Base-by-base conservation (phyloP, 2,888 invertebrate genomes). In the Glaucopsyche alexis region DNA sequence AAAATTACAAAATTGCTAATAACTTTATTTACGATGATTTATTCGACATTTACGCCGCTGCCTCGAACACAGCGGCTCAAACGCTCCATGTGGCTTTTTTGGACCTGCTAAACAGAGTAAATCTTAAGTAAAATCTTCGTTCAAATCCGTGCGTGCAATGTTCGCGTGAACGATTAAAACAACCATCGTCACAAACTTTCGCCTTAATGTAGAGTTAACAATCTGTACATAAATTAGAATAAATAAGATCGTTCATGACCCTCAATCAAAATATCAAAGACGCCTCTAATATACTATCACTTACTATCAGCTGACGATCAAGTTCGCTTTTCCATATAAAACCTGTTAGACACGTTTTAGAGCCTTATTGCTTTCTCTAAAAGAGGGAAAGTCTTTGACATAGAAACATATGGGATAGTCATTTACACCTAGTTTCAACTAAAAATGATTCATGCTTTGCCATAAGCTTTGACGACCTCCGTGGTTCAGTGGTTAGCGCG, bases 281-380 rank as follows among this genome's bases (percentile, higher is more conserved):
- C 16, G 52, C 16, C 16, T 52, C 55, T 55, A 42, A 0, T 42
- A 42, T 11, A 19, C 55, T 55, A 55, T 55, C 60, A 60, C 60
- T 29, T 13, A 29, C 29, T 29, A 60, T 60, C 29, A 60, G 29
- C 38, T 38, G 60, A 29, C 29, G 29, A 60, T 60, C 29, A 13
- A 60, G 60, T 60, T 60, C 13, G 38, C 29, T 60, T 60, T 60
- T 60, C 60, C 60, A 60, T 19, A 55, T 16, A 2, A 60, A 60
- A 60, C 60, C 29, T 38, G 60, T 60, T 60, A 29, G 29, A 11
- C 29, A 16, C 29, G 38, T 29, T 55, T 2, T 60, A 60, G 60
- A 29, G 29, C 60, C 29, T 60, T 60, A 60, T 47, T 60, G 60
- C 60, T 60, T 60, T 60, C 60, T 60, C 60, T 60, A 7, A 6